phyloP scores from a whole-genome alignment of 2,888 invertebrate genomes.

The Acleris cristana region DNA sequence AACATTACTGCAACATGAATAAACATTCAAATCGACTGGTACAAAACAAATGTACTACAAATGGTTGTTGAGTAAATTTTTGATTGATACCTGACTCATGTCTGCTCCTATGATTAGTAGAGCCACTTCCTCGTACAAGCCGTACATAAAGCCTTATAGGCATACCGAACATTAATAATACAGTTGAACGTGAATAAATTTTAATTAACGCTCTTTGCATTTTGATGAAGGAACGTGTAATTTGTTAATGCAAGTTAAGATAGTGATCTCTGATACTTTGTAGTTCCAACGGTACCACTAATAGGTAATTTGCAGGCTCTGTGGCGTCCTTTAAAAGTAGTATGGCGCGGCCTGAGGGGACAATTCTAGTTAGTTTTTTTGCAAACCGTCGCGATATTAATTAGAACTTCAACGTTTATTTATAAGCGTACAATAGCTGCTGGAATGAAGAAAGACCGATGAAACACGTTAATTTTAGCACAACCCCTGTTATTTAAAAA shows the following conservation, averaged over 20 bases:
- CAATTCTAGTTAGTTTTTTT: background rate
- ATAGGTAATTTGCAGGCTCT: slow-evolving; percentile 6
- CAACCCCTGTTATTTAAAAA: too few species aligned
- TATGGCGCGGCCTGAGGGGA: slow-evolving; percentile 12
- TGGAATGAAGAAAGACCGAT: too few species aligned
- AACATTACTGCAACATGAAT: slow-evolving; percentile 1
- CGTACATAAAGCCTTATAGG: slow-evolving; percentile 16
- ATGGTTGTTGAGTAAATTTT: slow-evolving; percentile 36
- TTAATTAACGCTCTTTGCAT: slow-evolving; percentile 38
- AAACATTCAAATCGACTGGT: background rate
- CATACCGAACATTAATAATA: slow-evolving; percentile 27
- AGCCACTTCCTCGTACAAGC: slow-evolving; percentile 41
- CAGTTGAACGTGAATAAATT: slow-evolving; percentile 33
- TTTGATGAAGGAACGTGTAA: slow-evolving; percentile 50
- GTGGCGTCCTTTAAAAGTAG: slow-evolving; percentile 4
- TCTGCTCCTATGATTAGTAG: slow-evolving; percentile 29
- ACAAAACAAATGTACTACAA: slow-evolving; percentile 15
- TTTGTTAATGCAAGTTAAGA: slow-evolving; percentile 56
- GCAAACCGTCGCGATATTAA: slow-evolving; percentile 2
- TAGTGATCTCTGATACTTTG: slow-evolving; percentile 16
- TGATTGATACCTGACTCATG: slow-evolving; percentile 44
- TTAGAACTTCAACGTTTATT: background rate
- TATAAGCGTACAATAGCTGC: background rate
- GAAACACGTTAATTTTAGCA: too few species aligned
- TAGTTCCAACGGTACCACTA: slow-evolving; percentile 3